These are phyloP conservation scores for Arvicanthis niloticus DNA, from an alignment of 2,113 vertebrate genomes.

Conservation along the genomic window DNA sequence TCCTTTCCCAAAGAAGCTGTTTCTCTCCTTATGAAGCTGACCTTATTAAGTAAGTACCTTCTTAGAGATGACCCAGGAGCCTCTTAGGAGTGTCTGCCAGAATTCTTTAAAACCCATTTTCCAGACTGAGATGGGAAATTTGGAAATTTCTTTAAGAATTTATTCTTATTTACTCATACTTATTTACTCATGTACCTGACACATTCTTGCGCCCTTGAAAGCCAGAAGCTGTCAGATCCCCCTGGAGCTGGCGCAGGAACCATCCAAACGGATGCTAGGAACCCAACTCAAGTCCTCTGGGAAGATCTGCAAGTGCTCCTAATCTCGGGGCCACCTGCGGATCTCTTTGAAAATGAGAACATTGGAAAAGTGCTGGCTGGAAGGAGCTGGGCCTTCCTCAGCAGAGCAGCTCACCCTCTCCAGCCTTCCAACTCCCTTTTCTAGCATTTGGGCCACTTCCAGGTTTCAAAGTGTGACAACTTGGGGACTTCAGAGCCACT, in stretches of 20 bases:
- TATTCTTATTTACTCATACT: not conserved
- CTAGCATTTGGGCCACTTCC: slow-evolving; percentile 38
- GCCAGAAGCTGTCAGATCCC: not conserved
- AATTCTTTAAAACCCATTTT: not conserved
- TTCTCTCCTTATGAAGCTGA: not conserved
- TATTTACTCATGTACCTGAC: too few relatives aligned
- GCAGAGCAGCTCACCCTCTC: not conserved
- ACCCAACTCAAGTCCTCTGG: not conserved
- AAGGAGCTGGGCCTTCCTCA: not conserved
- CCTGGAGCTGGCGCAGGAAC: not conserved
- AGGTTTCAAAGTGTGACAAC: slow-evolving; percentile 39
- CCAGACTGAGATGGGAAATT: not conserved
- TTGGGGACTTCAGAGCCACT: slow-evolving; percentile 2
- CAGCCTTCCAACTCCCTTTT: not conserved
- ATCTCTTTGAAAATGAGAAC: not conserved
- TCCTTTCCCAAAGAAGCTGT: not conserved
- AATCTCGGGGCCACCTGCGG: not conserved
- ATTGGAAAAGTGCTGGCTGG: not conserved
- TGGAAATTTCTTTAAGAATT: not conserved
- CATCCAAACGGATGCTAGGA: not conserved
- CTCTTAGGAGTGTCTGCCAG: not conserved
- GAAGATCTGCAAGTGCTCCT: not conserved
- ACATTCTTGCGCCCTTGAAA: too few relatives aligned
- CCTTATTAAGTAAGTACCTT: not conserved
- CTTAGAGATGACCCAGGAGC: not conserved